Evolutionary conservation across 1,140 invertebrate species (phyloP), one percentile per base, ranked within the genome.

Genomic region (Lucilia sericata): DNA sequence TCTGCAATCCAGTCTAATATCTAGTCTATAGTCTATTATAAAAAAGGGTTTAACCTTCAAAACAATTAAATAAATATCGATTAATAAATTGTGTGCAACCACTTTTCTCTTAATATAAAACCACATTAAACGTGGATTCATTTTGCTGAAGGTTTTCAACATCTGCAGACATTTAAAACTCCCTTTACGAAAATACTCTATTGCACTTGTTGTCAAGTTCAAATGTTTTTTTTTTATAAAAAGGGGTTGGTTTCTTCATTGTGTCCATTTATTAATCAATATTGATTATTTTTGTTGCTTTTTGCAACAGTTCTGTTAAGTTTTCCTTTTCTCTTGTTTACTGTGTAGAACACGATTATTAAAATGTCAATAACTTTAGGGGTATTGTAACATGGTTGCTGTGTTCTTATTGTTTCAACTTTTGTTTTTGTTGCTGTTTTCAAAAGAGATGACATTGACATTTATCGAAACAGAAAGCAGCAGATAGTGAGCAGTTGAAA

Each of bases 311-410:
- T 70, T 70, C n/a, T 70, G 60, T n/a, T n/a, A n/a, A n/a, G n/a
- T n/a, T n/a, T n/a, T n/a, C n/a, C n/a, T n/a, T n/a, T n/a, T n/a
- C n/a, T n/a, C n/a, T n/a, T n/a, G n/a, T n/a, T n/a, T n/a, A n/a
- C n/a, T n/a, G 25, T 60, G 42, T 42, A 7, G 10, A 8, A 42
- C 42, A 42, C 42, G 42, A 42, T 1, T 42, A 42, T 42, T 42
- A 10, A 42, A 42, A 42, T 70, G n/a, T 70, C 65, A 70, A 70
- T 70, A 70, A 19, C 65, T 25, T 70, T 70, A 70, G n/a, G 19
- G 65, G 5, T 70, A 70, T 70, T 70, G 65, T 14, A 14, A 70
- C 65, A 70, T 9, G 7, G 13, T 55, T n/a, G 17, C 0, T 55
- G 5, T 55, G 51, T 55, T 55, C 13, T 55, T n/a, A 25, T 21